Percentiles rank a stretch among this genome's conserved stretches.
These are phyloP conservation scores for Hydrotaea cyrtoneurina DNA, from an alignment of 2,888 invertebrate species.

Conservation along the genomic window DNA sequence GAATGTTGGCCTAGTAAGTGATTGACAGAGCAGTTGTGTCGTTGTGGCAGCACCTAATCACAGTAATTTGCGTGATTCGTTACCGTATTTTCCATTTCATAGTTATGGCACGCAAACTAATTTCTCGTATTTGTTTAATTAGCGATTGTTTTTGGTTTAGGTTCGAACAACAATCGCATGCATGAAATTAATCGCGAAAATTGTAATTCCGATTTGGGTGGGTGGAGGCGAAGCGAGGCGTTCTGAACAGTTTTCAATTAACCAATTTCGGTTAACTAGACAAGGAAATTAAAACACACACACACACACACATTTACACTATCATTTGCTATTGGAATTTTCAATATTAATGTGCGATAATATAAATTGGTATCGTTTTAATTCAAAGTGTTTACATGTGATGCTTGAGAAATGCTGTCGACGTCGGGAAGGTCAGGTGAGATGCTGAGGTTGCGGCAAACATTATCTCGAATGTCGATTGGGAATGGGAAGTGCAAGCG, in stretches of 20 bases:
- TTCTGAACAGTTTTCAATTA: slow-evolving; percentile 60
- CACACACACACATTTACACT: background rate
- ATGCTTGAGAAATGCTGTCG: background rate
- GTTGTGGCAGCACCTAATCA: background rate
- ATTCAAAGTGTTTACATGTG: background rate
- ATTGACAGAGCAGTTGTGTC: background rate
- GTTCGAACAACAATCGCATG: background rate
- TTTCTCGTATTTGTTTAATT: slow-evolving; percentile 19
- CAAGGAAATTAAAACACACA: slow-evolving; percentile 64
- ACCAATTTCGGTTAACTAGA: slow-evolving; percentile 65
- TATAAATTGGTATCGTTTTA: background rate
- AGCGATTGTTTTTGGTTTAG: slow-evolving; percentile 1
- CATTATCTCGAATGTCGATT: background rate
- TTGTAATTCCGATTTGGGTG: background rate
- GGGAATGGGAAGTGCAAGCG: background rate
- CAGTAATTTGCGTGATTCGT: slow-evolving; percentile 12
- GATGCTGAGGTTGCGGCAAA: background rate
- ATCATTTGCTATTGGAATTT: background rate
- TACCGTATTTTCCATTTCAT: slow-evolving; percentile 3
- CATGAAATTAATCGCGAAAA: background rate
- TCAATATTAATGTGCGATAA: background rate
- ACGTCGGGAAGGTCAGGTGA: background rate
- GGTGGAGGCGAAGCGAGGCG: slow-evolving; percentile 15
- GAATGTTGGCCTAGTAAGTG: slow-evolving; percentile 59
- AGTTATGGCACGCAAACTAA: background rate